These are phyloP conservation scores for Amblyopsis rosae DNA, from an alignment of 2,113 vertebrate species.

Conservation along the genomic window DNA sequence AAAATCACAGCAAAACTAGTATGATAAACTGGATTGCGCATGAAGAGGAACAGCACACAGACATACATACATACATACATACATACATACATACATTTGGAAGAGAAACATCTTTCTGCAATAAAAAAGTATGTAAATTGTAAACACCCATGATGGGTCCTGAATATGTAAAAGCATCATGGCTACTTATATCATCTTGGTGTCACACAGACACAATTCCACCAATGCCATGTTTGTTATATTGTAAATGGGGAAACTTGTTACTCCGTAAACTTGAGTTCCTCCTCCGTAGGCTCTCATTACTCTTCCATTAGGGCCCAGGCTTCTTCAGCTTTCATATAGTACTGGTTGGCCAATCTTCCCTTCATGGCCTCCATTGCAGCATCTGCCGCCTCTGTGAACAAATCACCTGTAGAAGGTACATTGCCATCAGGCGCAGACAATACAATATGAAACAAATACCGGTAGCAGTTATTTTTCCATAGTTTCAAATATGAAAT, in stretches of 20 bases:
- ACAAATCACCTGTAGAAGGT: constrained; percentile 84
- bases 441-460: neutral
- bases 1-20: neutral
- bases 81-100: constrained; percentile 4
- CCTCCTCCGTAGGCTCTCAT: neutral
- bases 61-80: constrained; percentile 7
- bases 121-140: constrained; percentile 61
- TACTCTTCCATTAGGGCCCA: constrained; percentile 89
- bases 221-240: neutral
- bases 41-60: neutral
- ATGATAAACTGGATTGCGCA: neutral
- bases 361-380: constrained; percentile 97
- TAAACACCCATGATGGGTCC: constrained; percentile 21
- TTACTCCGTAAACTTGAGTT: neutral
- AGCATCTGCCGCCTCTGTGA: constrained; percentile 91
- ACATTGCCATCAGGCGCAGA: neutral
- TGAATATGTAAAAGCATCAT: constrained; percentile 14
- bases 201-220: constrained; percentile 4
- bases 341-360: constrained; percentile 91
- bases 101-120: constrained; percentile 21
- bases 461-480: neutral
- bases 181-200: neutral
- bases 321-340: constrained; percentile 93
- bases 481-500: no score
- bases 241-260: neutral